Conservation (phyloP, 1,140 invertebrate genomes). For the Zaprionus camerounensis region DNA sequence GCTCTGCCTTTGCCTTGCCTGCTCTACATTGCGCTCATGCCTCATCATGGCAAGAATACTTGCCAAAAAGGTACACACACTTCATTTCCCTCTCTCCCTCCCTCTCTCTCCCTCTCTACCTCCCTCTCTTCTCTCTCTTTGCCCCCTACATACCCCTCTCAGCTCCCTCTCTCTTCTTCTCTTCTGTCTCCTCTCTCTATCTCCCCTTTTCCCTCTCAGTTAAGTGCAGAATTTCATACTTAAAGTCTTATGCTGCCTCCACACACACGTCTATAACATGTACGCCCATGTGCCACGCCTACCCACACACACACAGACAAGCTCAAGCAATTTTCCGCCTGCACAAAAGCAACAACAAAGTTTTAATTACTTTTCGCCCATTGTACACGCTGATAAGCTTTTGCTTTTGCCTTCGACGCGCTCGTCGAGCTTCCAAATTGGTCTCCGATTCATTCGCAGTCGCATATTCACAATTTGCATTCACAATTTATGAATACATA, state of each 20-base stretch:
- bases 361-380: conserved; percentile 73
- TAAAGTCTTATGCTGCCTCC: conserved; percentile 9
- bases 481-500: conserved; percentile 40
- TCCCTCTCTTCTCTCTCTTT: not conserved
- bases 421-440: conserved; percentile 47
- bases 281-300: conserved; percentile 20
- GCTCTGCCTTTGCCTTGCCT: conserved; percentile 5
- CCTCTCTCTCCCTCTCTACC: not conserved
- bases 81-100: conserved; percentile 13
- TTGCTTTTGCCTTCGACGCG: conserved; percentile 19
- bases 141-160: too few species aligned
- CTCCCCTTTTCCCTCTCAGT: too few species aligned
- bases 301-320: conserved; percentile 23
- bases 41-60: conserved; percentile 41
- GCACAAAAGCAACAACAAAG: conserved; percentile 52
- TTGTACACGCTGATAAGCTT: conserved; percentile 52
- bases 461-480: not conserved
- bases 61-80: conserved; percentile 51
- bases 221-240: not conserved
- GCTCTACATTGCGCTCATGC: conserved; percentile 15
- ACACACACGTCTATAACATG: not conserved
- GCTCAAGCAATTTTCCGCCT: conserved; percentile 36
- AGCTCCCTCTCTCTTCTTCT: not conserved
- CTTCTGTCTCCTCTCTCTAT: not conserved
- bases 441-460: conserved; percentile 15